Evolutionary conservation across 2,888 invertebrate species (phyloP).

Genomic region (Crocallis elinguaria): DNA sequence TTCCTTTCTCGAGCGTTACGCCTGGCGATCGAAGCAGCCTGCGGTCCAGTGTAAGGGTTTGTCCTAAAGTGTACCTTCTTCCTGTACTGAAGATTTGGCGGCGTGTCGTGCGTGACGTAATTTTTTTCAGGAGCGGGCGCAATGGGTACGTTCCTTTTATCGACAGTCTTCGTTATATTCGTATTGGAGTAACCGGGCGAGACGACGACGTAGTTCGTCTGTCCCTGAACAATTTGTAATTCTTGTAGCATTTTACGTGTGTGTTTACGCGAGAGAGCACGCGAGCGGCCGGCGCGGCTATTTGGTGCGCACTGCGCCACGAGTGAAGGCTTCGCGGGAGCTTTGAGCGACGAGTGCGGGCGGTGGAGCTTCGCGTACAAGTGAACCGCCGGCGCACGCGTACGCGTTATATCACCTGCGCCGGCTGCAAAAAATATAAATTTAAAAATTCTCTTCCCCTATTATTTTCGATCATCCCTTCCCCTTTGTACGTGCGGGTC

Average conservation of each 20-base stretch:
- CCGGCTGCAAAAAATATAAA: constrained; percentile 85
- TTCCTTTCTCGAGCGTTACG: constrained; percentile 97
- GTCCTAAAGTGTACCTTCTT: constrained; percentile 90
- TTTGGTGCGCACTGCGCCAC: constrained; percentile 62
- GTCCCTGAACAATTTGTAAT: constrained; percentile 81
- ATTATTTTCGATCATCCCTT: constrained; percentile 85
- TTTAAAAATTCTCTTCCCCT: constrained; percentile 84
- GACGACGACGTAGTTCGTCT: constrained; percentile 87
- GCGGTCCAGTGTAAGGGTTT: constrained; percentile 86
- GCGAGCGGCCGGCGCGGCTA: constrained; percentile 67
- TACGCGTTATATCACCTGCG: constrained; percentile 84
- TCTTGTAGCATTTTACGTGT: constrained; percentile 78
- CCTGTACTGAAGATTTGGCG: constrained; percentile 87
- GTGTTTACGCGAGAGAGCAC: constrained; percentile 65
- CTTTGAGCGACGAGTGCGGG: constrained; percentile 63
- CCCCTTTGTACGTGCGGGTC: constrained; percentile 79
- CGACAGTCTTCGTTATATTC: constrained; percentile 77
- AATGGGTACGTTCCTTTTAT: constrained; percentile 82
- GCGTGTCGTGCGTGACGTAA: constrained; percentile 79
- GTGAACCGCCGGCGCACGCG: constrained; percentile 82
- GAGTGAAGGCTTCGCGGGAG: constrained; percentile 58
- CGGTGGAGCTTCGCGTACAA: constrained; percentile 77
- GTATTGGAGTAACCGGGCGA: constrained; percentile 76
- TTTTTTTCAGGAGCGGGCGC: constrained; percentile 86
- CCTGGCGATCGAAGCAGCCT: constrained; percentile 93